Evolutionary conservation across 2,113 vertebrate genomes (phyloP).

Genomic region (Sturnira hondurensis): DNA sequence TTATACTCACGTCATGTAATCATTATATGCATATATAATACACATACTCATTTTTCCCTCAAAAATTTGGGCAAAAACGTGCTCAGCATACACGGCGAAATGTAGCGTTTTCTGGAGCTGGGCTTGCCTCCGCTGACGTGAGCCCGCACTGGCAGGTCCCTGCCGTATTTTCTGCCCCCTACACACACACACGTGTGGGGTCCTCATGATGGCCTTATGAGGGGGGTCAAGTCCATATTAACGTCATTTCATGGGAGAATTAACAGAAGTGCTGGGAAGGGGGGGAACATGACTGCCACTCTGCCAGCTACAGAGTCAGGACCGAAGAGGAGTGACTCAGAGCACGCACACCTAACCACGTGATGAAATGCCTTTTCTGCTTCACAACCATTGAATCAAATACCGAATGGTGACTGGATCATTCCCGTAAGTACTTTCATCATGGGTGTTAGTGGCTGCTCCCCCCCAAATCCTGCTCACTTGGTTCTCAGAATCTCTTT

Average conservation of each 20-base stretch:
- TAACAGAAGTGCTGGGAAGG: not conserved
- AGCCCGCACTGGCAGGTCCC: not conserved
- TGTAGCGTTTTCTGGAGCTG: not conserved
- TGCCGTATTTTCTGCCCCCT: not conserved
- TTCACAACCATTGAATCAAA: not conserved
- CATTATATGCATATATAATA: too few relatives aligned
- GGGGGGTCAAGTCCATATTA: not conserved
- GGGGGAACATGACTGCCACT: not conserved
- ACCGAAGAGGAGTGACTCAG: not conserved
- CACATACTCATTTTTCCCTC: too few relatives aligned
- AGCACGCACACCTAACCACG: too few relatives aligned
- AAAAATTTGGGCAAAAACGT: too few relatives aligned
- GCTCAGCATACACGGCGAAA: too few relatives aligned
- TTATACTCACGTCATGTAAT: too few relatives aligned
- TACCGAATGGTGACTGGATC: not conserved
- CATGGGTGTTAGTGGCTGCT: not conserved
- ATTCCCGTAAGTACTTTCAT: not conserved
- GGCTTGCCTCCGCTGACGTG: not conserved
- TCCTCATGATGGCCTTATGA: not conserved
- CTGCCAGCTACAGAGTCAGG: not conserved
- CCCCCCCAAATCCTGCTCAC: not conserved
- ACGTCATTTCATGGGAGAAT: not conserved
- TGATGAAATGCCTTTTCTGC: rapidly evolving
- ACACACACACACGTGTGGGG: too few relatives aligned
- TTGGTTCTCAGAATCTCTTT: not conserved